These are phyloP conservation scores for Formica exsecta DNA, from an alignment of 1,140 invertebrate species.

Conservation along the genomic window DNA sequence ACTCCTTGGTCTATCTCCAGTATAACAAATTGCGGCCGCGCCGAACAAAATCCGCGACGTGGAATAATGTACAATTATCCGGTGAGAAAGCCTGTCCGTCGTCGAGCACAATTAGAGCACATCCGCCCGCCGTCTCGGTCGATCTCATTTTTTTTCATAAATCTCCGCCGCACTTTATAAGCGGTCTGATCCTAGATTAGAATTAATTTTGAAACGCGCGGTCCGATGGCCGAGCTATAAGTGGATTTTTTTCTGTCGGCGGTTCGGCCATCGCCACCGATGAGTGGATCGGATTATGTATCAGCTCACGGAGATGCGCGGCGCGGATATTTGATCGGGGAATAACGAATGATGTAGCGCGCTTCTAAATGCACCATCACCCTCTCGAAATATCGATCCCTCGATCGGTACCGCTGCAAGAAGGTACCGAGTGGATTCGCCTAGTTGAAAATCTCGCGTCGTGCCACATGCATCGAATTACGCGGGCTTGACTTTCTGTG, in stretches of 20 bases:
- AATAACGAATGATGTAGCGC: constrained; percentile 54
- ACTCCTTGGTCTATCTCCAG: constrained; percentile 4
- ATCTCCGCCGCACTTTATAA: constrained; percentile 70
- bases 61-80: constrained; percentile 66
- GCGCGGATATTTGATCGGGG: constrained; percentile 44
- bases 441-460: constrained; percentile 23
- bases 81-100: constrained; percentile 31
- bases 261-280: constrained; percentile 44
- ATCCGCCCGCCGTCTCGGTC: constrained; percentile 21
- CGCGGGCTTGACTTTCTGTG: neutral
- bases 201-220: constrained; percentile 72
- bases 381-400: constrained; percentile 26
- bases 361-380: constrained; percentile 32
- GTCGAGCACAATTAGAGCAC: constrained; percentile 64
- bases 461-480: constrained; percentile 18
- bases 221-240: constrained; percentile 67
- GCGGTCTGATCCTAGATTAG: constrained; percentile 76
- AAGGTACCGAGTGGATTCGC: neutral
- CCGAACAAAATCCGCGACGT: constrained; percentile 39
- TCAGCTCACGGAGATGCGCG: constrained; percentile 20
- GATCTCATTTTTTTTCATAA: constrained; percentile 59
- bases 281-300: constrained; percentile 67
- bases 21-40: constrained; percentile 51
- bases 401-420: neutral
- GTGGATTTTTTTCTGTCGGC: constrained; percentile 68